A percentile compares a stretch with the other conserved stretches of the same genome.
phyloP scores from a whole-genome alignment of 2,888 invertebrate species.

The Andrena trimmerana region DNA sequence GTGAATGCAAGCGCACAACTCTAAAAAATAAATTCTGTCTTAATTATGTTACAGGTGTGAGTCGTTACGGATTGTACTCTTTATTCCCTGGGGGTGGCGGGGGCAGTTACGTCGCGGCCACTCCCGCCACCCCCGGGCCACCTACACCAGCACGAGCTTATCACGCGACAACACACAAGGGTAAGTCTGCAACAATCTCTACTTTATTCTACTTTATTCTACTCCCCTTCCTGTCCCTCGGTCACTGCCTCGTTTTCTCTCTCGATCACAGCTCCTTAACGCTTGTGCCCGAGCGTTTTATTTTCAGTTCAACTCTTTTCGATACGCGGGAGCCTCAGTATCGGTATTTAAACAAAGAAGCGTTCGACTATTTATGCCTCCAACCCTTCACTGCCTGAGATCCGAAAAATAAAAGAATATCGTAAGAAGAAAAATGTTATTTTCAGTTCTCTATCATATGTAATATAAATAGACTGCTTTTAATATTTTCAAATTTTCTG shows the following conservation, averaged over 20 bases:
- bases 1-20: background rate
- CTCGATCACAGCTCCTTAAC: slow-evolving; percentile 6
- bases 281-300: background rate
- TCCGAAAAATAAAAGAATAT: background rate
- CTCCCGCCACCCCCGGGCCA: slow-evolving; percentile 81
- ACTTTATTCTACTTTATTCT: slow-evolving; percentile 33
- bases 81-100: slow-evolving; percentile 87
- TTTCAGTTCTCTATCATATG: too few relatives aligned
- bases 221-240: background rate
- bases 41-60: slow-evolving; percentile 87
- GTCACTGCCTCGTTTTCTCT: background rate
- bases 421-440: background rate
- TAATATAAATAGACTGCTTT: too few relatives aligned
- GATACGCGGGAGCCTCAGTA: background rate
- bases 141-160: slow-evolving; percentile 81
- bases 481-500: too few relatives aligned
- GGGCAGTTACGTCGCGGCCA: slow-evolving; percentile 81
- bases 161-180: slow-evolving; percentile 86
- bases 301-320: slow-evolving; percentile 20
- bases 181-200: slow-evolving; percentile 81
- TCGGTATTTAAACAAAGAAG: background rate
- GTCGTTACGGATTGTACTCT: slow-evolving; percentile 90
- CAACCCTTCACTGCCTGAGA: background rate
- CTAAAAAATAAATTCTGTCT: slow-evolving; percentile 36
- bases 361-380: slow-evolving; percentile 2